Percentiles rank a stretch among this genome's conserved stretches.
Conservation (phyloP, 2,797 vertebrate genomes). For the Gouania willdenowi region DNA sequence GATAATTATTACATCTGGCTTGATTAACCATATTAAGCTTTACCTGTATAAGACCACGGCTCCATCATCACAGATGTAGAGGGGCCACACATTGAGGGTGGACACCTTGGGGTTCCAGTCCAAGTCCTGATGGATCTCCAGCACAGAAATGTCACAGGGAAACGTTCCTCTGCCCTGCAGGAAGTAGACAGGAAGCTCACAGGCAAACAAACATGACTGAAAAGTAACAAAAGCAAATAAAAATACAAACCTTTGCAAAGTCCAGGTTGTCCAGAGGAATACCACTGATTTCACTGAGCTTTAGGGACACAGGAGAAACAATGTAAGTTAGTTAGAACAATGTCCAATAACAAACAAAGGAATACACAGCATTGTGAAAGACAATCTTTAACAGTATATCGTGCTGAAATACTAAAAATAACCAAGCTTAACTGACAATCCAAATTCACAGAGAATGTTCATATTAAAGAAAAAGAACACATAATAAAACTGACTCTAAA, state of each 20-base stretch:
- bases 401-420: too few species aligned
- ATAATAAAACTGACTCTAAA: too few species aligned
- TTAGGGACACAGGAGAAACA: conserved; percentile 30
- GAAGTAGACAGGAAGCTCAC: conserved; percentile 2
- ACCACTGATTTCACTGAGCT: conserved; percentile 90
- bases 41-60: conserved; percentile 99
- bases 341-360: too few species aligned
- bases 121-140: conserved; percentile 98
- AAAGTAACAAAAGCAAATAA: too few species aligned
- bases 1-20: too few species aligned
- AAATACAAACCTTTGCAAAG: conserved; percentile 89
- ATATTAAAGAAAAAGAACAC: too few species aligned
- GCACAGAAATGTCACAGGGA: conserved; percentile 97
- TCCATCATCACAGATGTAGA: conserved; percentile 98
- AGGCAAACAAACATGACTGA: background rate
- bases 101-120: conserved; percentile 99
- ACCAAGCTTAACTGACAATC: too few species aligned
- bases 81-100: conserved; percentile 96
- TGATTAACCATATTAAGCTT: too few species aligned
- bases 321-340: background rate
- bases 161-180: conserved; percentile 96
- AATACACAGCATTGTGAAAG: too few species aligned
- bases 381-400: too few species aligned
- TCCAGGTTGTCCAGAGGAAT: conserved; percentile 91
- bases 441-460: too few species aligned